Conservation (phyloP, 2,797 vertebrate species). For the Amblyopsis hoosieri region DNA sequence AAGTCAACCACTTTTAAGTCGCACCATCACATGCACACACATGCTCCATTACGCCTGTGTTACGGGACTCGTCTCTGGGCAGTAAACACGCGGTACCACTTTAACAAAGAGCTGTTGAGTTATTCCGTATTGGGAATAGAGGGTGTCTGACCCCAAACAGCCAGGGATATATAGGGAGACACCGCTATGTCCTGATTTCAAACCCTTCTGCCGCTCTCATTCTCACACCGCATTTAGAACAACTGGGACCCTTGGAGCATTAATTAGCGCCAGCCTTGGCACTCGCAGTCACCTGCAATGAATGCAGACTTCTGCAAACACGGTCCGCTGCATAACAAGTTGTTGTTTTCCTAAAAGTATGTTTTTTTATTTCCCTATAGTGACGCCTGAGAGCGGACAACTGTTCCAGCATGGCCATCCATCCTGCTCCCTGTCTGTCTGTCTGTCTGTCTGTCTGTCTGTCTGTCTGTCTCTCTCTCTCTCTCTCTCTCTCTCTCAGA, state of each 20-base stretch:
- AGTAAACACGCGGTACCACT: no score
- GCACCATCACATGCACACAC: no score
- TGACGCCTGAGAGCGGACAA: constrained; percentile 70
- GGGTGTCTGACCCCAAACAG: background rate
- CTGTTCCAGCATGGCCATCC: constrained; percentile 57
- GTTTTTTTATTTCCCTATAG: constrained; percentile 26
- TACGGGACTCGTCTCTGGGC: no score
- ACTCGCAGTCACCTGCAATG: constrained; percentile 61
- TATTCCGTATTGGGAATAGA: constrained; percentile 2
- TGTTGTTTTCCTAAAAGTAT: constrained; percentile 64
- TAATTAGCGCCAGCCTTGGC: constrained; percentile 87
- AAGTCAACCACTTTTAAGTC: no score
- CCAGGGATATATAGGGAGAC: background rate
- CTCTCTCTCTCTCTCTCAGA: constrained; percentile 13
- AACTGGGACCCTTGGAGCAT: constrained; percentile 88
- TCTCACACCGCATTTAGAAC: constrained; percentile 86
- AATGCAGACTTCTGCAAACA: constrained; percentile 73
- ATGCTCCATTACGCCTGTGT: no score
- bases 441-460: background rate
- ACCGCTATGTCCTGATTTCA: constrained; percentile 54
- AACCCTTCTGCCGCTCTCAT: constrained; percentile 40
- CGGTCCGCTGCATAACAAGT: constrained; percentile 69
- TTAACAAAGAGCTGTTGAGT: no score
- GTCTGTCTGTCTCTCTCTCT: constrained; percentile 3
- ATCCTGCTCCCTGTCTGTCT: constrained; percentile 16